Conservation (phyloP, 2,888 invertebrate genomes). For the Actias luna region DNA sequence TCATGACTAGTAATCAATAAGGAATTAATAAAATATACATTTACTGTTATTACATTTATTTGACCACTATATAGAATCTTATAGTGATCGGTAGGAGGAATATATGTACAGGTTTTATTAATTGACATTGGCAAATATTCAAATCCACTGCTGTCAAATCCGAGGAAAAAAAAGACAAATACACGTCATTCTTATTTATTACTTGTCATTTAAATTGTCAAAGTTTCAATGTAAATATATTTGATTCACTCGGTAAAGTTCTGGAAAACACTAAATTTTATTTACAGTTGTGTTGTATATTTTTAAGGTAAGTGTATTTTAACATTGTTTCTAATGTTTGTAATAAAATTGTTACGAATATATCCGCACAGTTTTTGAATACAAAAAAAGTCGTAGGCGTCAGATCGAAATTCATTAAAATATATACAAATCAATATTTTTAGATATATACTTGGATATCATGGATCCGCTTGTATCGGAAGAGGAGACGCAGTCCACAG, state of each 20-base stretch:
- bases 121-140: neutral
- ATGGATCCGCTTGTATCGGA: slow-evolving; percentile 41
- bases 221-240: no score
- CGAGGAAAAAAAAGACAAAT: neutral
- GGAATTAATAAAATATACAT: no score
- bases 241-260: neutral
- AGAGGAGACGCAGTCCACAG: slow-evolving; percentile 21
- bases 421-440: no score
- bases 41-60: no score
- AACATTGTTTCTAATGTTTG: neutral
- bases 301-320: neutral
- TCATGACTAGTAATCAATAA: no score
- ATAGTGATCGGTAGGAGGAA: no score
- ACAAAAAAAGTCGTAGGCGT: neutral
- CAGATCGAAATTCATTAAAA: no score
- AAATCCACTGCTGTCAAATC: neutral
- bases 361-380: neutral
- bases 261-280: neutral
- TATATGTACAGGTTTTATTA: no score
- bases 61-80: no score
- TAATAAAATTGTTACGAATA: neutral
- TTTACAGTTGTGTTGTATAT: neutral
- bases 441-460: neutral
- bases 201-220: no score
- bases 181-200: neutral